phyloP scores from a whole-genome alignment of 2,888 invertebrate species.

The Pemphredon lugubris region DNA sequence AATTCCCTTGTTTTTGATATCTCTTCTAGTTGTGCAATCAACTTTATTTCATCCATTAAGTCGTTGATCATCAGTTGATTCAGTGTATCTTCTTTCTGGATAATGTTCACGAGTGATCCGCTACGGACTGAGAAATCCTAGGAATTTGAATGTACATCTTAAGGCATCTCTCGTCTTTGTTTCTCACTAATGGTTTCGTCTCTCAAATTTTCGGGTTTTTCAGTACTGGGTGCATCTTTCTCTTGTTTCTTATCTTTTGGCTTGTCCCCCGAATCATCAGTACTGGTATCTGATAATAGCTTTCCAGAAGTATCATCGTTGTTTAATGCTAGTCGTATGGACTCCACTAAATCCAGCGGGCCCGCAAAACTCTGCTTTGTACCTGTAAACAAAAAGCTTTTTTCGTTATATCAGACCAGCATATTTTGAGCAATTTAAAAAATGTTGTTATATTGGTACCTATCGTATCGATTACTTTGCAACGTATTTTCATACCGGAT shows the following conservation, averaged over 20 bases:
- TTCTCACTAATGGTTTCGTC: slow-evolving; percentile 69
- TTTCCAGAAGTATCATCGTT: slow-evolving; percentile 63
- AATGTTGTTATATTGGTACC: not conserved
- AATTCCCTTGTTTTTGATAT: not conserved
- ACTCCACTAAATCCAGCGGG: slow-evolving; percentile 84
- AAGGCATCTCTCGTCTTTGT: slow-evolving; percentile 79
- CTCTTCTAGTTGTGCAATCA: slow-evolving; percentile 4
- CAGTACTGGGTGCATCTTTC: slow-evolving; percentile 16
- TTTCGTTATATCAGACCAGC: not conserved
- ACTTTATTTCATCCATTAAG: not conserved
- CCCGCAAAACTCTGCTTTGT: slow-evolving; percentile 85
- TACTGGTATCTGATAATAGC: slow-evolving; percentile 7
- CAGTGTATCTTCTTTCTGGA: not conserved
- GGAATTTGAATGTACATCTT: slow-evolving; percentile 38
- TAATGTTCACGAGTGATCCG: not conserved
- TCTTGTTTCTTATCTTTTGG: slow-evolving; percentile 42
- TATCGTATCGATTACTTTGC: not conserved
- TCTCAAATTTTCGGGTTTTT: slow-evolving; percentile 40
- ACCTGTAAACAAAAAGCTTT: slow-evolving; percentile 80
- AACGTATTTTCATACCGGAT: not conserved
- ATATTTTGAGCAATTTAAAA: not conserved
- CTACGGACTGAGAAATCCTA: not conserved
- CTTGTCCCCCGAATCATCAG: slow-evolving; percentile 65
- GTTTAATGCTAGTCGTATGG: slow-evolving; percentile 84
- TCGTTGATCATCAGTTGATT: too few species aligned